Conservation (phyloP, 2,113 vertebrate genomes). For the Laterallus jamaicensis region DNA sequence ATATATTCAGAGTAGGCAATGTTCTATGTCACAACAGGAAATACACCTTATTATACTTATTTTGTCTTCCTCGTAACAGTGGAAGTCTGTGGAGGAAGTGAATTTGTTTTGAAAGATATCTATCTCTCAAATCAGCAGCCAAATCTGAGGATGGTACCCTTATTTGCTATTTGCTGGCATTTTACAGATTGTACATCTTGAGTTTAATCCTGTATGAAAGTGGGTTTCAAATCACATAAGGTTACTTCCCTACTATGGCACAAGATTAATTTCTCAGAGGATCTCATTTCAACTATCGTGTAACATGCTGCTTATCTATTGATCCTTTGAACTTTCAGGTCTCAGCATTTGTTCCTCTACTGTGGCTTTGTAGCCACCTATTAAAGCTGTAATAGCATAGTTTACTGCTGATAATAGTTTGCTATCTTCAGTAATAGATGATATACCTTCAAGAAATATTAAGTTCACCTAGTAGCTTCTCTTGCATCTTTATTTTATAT, state of each 20-base stretch:
- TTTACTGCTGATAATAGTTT: slow-evolving; percentile 61
- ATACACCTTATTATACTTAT: neutral
- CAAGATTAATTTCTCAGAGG: slow-evolving; percentile 64
- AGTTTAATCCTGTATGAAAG: slow-evolving; percentile 33
- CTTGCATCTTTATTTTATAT: neutral
- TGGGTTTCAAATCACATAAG: slow-evolving; percentile 33
- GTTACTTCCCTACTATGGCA: slow-evolving; percentile 57
- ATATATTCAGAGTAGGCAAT: neutral
- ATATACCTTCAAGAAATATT: slow-evolving; percentile 15
- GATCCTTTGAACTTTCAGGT: slow-evolving; percentile 69
- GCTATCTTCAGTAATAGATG: slow-evolving; percentile 1
- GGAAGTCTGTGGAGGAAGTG: neutral
- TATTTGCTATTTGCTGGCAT: neutral
- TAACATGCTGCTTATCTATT: slow-evolving; percentile 55
- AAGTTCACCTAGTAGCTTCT: slow-evolving; percentile 15
- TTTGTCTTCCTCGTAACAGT: neutral
- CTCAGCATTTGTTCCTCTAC: slow-evolving; percentile 63
- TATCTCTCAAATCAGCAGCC: neutral
- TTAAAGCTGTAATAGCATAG: slow-evolving; percentile 63
- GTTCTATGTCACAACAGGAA: neutral
- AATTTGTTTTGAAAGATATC: neutral
- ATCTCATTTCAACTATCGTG: slow-evolving; percentile 65
- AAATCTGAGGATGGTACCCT: neutral
- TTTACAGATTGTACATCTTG: neutral
- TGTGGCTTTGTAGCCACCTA: slow-evolving; percentile 57